Evolutionary conservation across 2,888 invertebrate species (phyloP).

Genomic region (Eudasyphora cyanicolor): DNA sequence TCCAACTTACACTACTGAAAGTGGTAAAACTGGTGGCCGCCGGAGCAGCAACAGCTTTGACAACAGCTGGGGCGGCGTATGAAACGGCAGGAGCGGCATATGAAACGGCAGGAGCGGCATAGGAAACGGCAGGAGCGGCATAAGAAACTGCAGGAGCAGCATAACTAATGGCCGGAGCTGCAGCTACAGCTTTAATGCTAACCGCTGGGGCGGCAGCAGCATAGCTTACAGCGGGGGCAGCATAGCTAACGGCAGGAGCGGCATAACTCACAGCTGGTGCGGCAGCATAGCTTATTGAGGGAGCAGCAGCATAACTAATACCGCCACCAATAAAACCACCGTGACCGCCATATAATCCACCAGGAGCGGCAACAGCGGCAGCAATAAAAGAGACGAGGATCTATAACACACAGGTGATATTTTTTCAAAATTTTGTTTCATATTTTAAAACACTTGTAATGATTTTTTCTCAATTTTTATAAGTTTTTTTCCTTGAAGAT

Average conservation of each 20-base stretch:
- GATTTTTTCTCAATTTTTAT: too few relatives aligned
- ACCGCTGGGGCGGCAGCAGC: slow-evolving; percentile 64
- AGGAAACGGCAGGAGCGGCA: slow-evolving; percentile 50
- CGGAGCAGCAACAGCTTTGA: slow-evolving; percentile 67
- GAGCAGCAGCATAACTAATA: slow-evolving; percentile 48
- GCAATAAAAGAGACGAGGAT: slow-evolving; percentile 72
- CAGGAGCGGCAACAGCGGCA: slow-evolving; percentile 72
- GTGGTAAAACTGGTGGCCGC: slow-evolving; percentile 54
- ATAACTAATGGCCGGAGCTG: slow-evolving; percentile 65
- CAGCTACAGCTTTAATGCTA: background rate
- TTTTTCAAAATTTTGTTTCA: too few relatives aligned
- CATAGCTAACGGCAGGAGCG: slow-evolving; percentile 63
- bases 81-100: slow-evolving; percentile 71
- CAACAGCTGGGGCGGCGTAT: slow-evolving; percentile 72
- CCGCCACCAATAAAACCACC: slow-evolving; percentile 66
- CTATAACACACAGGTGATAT: slow-evolving; percentile 64
- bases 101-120: slow-evolving; percentile 68
- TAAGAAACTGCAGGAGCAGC: slow-evolving; percentile 67
- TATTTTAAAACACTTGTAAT: too few relatives aligned
- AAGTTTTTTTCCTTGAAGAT: too few relatives aligned
- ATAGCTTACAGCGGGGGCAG: slow-evolving; percentile 69
- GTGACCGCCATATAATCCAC: slow-evolving; percentile 69
- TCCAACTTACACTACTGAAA: background rate
- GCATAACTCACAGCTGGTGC: slow-evolving; percentile 64
- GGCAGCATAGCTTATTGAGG: too few relatives aligned